Conservation (phyloP, 2,888 invertebrate species). For the Himalopsyche kuldschensis region DNA sequence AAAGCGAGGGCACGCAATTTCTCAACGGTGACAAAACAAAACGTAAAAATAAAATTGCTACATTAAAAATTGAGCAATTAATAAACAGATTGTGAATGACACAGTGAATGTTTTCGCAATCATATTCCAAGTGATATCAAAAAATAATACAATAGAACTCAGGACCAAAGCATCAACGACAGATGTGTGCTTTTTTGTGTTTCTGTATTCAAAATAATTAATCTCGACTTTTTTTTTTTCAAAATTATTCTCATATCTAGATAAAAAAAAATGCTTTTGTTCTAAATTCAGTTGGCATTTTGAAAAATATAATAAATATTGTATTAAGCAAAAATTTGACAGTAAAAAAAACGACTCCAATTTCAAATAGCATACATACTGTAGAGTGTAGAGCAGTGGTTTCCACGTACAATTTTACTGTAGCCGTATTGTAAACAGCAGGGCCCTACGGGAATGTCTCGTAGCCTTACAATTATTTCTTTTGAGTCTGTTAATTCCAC, state of each 20-base stretch:
- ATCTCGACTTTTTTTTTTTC: background rate
- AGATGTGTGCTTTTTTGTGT: background rate
- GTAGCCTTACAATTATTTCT: too few relatives aligned
- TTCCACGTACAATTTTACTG: too few relatives aligned
- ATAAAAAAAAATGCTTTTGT: background rate
- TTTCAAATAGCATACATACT: too few relatives aligned
- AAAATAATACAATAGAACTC: background rate
- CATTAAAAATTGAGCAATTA: background rate
- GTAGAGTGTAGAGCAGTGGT: too few relatives aligned
- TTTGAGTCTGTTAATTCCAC: too few relatives aligned
- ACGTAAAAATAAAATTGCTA: background rate
- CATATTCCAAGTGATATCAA: background rate
- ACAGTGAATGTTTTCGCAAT: background rate
- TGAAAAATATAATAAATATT: too few relatives aligned
- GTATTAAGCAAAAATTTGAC: too few relatives aligned
- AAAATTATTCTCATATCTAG: background rate
- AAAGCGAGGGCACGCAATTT: too few relatives aligned
- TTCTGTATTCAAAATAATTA: background rate
- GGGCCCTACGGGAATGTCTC: too few relatives aligned
- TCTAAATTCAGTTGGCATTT: too few relatives aligned
- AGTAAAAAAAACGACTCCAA: too few relatives aligned
- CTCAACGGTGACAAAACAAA: background rate
- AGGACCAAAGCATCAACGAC: background rate
- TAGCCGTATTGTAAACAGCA: too few relatives aligned
- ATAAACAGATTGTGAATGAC: background rate